Conservation (phyloP, 1,140 invertebrate species). For the Vollenhovia emeryi region DNA sequence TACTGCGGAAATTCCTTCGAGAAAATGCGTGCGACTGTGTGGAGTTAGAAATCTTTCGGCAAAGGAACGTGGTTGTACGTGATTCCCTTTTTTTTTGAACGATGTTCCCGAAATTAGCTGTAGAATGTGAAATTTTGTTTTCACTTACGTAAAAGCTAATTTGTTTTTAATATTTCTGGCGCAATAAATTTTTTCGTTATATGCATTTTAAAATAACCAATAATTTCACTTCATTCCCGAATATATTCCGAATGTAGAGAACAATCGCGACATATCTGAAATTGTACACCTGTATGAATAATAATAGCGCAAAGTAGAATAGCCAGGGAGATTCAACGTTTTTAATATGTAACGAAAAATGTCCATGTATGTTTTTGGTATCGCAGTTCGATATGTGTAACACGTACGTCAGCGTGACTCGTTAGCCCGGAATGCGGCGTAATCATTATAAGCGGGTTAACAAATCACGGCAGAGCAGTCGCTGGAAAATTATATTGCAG, state of each 20-base stretch:
- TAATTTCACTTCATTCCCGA: background rate
- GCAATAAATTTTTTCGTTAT: background rate
- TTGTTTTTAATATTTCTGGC: constrained; percentile 2
- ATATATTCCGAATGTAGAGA: background rate
- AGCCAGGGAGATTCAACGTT: background rate
- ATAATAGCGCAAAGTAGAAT: background rate
- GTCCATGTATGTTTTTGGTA: background rate
- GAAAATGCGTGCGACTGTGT: background rate
- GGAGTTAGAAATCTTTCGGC: background rate
- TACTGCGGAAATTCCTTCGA: background rate
- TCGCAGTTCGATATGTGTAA: constrained; percentile 15
- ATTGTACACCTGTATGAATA: background rate
- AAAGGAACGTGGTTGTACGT: background rate
- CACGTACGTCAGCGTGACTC: constrained; percentile 12
- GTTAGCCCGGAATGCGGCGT: constrained; percentile 55
- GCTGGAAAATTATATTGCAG: constrained; percentile 69
- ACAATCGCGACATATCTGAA: background rate
- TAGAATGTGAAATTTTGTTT: background rate
- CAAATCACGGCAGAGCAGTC: constrained; percentile 65
- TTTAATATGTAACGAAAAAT: background rate
- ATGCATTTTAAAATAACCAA: background rate
- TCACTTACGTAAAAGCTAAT: background rate
- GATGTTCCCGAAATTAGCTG: background rate
- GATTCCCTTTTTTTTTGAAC: background rate
- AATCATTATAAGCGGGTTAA: constrained; percentile 73